A percentile compares a stretch with the other conserved stretches of the same genome.
Conservation (phyloP, 2,888 invertebrate genomes). For the Stenotaenia linearis region DNA sequence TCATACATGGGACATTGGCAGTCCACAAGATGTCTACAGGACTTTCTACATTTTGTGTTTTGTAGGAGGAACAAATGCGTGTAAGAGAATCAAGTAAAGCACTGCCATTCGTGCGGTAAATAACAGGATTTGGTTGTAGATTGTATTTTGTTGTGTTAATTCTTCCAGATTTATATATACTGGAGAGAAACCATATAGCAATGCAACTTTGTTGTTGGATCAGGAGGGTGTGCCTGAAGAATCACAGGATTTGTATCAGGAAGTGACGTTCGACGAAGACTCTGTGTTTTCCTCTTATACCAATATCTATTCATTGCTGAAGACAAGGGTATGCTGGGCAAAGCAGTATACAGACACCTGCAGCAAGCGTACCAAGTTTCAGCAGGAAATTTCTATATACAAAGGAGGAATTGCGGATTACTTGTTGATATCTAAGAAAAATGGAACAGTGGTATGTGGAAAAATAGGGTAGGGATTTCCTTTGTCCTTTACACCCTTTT, state of each 20-base stretch:
- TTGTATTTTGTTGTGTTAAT: neutral
- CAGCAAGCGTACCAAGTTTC: too few species aligned
- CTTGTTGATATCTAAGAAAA: neutral
- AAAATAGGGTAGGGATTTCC: too few species aligned
- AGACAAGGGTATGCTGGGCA: neutral
- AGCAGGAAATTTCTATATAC: neutral
- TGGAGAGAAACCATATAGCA: neutral
- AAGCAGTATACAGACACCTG: neutral
- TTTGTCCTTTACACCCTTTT: too few species aligned
- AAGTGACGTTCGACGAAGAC: neutral
- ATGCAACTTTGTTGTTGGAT: neutral
- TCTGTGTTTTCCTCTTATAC: neutral
- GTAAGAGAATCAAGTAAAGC: neutral
- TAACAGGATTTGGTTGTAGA: neutral
- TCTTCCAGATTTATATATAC: neutral
- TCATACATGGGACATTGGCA: too few species aligned
- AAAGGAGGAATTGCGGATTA: neutral
- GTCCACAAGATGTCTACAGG: too few species aligned
- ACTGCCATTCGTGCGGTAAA: neutral
- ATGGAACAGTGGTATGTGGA: neutral
- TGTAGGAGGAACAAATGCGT: neutral
- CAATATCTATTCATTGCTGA: neutral
- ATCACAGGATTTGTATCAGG: neutral
- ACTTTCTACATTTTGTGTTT: neutral
- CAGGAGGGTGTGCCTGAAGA: neutral